phyloP scores from a whole-genome alignment of 2,113 vertebrate species.

The Cepphus grylle region DNA sequence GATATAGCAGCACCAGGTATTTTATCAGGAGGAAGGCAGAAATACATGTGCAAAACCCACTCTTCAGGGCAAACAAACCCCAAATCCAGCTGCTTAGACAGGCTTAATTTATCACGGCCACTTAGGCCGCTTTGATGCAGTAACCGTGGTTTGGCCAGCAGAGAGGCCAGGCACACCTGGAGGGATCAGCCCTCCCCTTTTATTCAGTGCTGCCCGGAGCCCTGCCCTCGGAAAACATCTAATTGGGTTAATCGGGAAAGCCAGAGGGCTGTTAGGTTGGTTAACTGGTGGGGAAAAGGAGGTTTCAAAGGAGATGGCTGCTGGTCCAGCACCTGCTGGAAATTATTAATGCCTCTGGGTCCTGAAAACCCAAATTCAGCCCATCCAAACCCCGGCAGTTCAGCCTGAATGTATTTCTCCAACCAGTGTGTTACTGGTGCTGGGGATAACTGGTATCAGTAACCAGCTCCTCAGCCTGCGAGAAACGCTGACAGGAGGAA shows the following conservation, averaged over 20 bases:
- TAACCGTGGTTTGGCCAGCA: fast-evolving
- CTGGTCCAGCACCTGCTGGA: background rate
- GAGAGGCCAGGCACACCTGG: background rate
- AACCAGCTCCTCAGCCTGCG: background rate
- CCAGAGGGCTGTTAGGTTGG: background rate
- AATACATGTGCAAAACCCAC: fast-evolving
- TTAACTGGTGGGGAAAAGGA: background rate
- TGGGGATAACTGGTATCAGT: background rate
- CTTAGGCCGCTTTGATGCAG: background rate
- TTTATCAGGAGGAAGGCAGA: background rate
- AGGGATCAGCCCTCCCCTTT: background rate
- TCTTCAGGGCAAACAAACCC: background rate
- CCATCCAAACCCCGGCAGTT: background rate
- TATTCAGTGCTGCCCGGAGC: background rate
- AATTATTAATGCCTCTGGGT: background rate
- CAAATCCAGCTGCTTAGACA: background rate
- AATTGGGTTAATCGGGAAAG: background rate
- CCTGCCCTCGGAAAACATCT: background rate
- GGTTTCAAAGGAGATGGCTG: background rate
- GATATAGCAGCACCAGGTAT: fast-evolving
- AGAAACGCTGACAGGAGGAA: background rate
- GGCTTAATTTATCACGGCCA: background rate
- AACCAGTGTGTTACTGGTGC: background rate
- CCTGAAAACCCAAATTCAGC: background rate
- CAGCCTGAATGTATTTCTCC: fast-evolving